Base-by-base conservation (phyloP, 2,113 vertebrate species). In the Myocastor coypus region DNA sequence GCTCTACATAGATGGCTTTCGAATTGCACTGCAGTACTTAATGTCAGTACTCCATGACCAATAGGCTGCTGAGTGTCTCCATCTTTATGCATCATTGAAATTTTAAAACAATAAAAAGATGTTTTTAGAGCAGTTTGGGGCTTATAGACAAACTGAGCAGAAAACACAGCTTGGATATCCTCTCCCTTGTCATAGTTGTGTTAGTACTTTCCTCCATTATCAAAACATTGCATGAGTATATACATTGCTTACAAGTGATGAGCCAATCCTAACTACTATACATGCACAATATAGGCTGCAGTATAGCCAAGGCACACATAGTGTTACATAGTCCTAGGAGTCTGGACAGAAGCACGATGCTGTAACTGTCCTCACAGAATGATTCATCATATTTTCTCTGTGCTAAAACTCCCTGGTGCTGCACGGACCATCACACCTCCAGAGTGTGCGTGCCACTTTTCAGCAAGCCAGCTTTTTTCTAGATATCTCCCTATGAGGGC, bases 81-180 rank as follows among this genome's bases (percentile, higher is more conserved):
- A 52, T 46, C 12, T 80, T 71, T 69, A 81, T 37, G 30, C 24
- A 81, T 81, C 59, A 86, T 14, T 34, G 14, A 24, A 63, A 7
- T 57, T n/a, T 32, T 42, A 46, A 95, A 89, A 83, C 82, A 88
- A 92, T 87, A 40, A 64, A 75, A 22, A 68, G 81, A 46, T 71
- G 68, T 77, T 82, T 78, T 69, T 61, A 46, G 68, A 89, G 52
- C 2, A 73, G 84, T 57, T 88, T 87, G 28, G 83, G 22, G 42
- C 32, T 68, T 61, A 55, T 3, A 77, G 57, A 52, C 78, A 81
- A 95, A 78, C 22, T 30, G 52, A 91, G 59, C 30, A 46, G 61
- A 71, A 95, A 83, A 40, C 73, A 61, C 17, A 68, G 19, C 50
- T 52, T 1, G 16, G 37, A 20, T 34, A 26, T 59, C n/a, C n/a